A percentile compares a stretch with the other conserved stretches of the same genome.
phyloP scores from a whole-genome alignment of 1,140 invertebrate genomes.

The Amyelois transitella region DNA sequence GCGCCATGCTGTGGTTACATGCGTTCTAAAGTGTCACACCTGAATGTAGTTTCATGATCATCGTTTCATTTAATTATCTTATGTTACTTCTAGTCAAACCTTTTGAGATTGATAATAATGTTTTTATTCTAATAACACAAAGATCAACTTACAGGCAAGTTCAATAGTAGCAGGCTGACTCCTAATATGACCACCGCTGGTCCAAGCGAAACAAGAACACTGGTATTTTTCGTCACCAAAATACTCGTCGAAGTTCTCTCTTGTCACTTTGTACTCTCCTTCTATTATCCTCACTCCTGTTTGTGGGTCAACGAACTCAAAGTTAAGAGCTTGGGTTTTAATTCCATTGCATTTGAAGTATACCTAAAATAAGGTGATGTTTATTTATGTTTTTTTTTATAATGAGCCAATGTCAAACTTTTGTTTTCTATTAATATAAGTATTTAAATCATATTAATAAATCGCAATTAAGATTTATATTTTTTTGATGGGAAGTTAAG shows the following conservation, averaged over 20 bases:
- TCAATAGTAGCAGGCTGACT: conserved; percentile 89
- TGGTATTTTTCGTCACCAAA: conserved; percentile 90
- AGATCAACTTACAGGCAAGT: conserved; percentile 88
- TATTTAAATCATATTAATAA: too few species aligned
- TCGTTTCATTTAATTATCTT: too few species aligned
- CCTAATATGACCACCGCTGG: conserved; percentile 81
- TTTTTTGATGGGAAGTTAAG: too few species aligned
- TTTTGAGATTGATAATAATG: too few species aligned
- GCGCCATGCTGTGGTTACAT: too few species aligned
- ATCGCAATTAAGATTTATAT: too few species aligned
- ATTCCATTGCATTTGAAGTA: conserved; percentile 88
- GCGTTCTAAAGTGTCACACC: neutral
- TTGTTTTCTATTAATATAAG: too few species aligned
- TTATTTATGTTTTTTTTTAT: too few species aligned
- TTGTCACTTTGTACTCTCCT: conserved; percentile 87
- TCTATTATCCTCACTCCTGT: conserved; percentile 89
- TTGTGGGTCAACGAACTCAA: conserved; percentile 84
- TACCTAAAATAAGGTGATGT: too few species aligned
- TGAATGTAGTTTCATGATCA: neutral
- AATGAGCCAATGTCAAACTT: too few species aligned
- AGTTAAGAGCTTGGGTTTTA: conserved; percentile 75
- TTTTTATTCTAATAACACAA: too few species aligned
- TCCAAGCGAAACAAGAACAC: conserved; percentile 93
- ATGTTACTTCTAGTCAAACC: too few species aligned
- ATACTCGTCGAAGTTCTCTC: conserved; percentile 92